Base-by-base conservation (phyloP, 2,113 vertebrate genomes). In the Silurus asotus region DNA sequence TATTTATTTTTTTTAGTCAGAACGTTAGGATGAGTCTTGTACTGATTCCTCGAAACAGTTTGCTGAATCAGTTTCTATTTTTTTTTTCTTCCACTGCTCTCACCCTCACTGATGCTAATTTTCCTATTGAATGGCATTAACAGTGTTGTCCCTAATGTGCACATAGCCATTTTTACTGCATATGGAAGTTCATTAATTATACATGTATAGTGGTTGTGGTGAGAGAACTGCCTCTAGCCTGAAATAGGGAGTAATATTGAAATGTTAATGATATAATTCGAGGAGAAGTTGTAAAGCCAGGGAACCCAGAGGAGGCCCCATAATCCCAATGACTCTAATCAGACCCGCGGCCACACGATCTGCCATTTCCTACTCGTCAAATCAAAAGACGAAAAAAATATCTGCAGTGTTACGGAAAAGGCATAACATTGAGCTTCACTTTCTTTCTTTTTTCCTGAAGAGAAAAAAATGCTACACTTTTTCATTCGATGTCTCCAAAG, bases 221-320 rank as follows among this genome's bases (percentile, higher is more conserved):
- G 82, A 81, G 84, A 80, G 86, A 78, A 56, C 55, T 79, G 83
- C 49, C 84, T 77, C 56, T 81, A 78, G 86, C 84, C 83, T 82
- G 87, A 84, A 83, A 58, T 89, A 87, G 9, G 76, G 81, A 79
- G 80, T 65, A 53, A 55, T 88, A 87, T 83, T 88, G 78, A 90
- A 90, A 92, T 89, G 89, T 89, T 88, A 90, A 92, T 88, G 86
- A 69, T 86, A 75, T 86, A 77, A 89, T 89, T 91, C 84, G n/a
- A 82, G 49, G 67, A 65, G 83, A 87, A 59, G 81, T 58, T 84
- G 69, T 89, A 86, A 88, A 86, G 79, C 78, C 53, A 59, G 75
- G 70, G 75, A 76, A 85, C 86, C 69, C 79, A 76, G 61, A 79
- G 79, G 48, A 51, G 67, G 77, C 67, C 67, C 49, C 76, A 76